Conservation (phyloP, 2,888 invertebrate species). For the Desoria tigrina region DNA sequence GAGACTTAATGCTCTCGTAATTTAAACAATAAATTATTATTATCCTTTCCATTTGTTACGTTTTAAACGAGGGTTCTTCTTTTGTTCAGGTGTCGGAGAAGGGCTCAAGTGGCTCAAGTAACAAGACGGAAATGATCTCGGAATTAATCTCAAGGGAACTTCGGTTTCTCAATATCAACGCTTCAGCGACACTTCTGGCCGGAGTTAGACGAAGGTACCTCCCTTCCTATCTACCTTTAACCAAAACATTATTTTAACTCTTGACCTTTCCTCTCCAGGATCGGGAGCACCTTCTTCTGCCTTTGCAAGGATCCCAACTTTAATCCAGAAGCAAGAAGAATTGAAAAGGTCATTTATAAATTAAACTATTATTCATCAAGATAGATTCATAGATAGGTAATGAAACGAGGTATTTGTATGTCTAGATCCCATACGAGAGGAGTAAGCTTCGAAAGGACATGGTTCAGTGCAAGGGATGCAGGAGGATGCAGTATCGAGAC, state of each 20-base stretch:
- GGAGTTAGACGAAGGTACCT: not conserved
- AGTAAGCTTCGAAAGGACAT: conserved; percentile 47
- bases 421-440: conserved; percentile 47
- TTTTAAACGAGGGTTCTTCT: no score
- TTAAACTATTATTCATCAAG: no score
- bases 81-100: not conserved
- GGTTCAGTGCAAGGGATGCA: conserved; percentile 50
- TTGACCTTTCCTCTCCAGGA: no score
- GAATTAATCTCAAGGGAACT: not conserved
- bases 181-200: not conserved
- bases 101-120: no score
- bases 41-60: no score
- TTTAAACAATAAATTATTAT: no score
- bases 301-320: conserved; percentile 48
- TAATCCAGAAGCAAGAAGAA: conserved; percentile 45
- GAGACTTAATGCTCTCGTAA: no score
- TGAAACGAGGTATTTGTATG: no score
- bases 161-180: not conserved
- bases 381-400: no score
- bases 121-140: not conserved
- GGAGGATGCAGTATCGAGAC: conserved; percentile 46
- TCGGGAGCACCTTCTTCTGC: conserved; percentile 45
- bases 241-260: no score
- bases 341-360: not conserved
- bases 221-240: no score